Evolutionary conservation across 2,888 invertebrate species (phyloP).

Genomic region (Euphydryas editha): DNA sequence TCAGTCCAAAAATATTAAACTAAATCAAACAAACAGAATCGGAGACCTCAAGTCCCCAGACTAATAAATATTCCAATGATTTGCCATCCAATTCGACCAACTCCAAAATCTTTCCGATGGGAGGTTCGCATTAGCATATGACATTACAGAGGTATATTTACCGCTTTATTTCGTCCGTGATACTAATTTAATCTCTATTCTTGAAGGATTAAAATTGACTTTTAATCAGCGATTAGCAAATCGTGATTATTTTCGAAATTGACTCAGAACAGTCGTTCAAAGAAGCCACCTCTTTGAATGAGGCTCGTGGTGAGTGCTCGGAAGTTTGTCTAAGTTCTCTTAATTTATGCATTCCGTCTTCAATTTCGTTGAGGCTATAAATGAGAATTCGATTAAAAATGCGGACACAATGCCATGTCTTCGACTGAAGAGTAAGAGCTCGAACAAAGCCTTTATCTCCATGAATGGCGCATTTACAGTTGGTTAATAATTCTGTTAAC

Average conservation of each 20-base stretch:
- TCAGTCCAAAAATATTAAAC: constrained; percentile 47
- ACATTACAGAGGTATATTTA: constrained; percentile 50
- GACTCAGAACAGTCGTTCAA: constrained; percentile 27
- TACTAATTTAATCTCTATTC: constrained; percentile 41
- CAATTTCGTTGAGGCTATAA: constrained; percentile 63
- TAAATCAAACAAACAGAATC: constrained; percentile 50
- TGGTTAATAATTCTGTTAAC: constrained; percentile 31
- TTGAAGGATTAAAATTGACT: constrained; percentile 21
- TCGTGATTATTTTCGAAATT: constrained; percentile 15
- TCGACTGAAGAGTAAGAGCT: constrained; percentile 48
- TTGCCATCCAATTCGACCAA: constrained; percentile 72
- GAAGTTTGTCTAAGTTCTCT: constrained; percentile 69
- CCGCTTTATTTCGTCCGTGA: constrained; percentile 19
- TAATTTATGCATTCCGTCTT: constrained; percentile 77
- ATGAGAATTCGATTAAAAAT: constrained; percentile 71
- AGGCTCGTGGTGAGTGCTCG: constrained; percentile 62
- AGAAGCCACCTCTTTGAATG: constrained; percentile 61
- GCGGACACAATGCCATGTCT: constrained; percentile 59
- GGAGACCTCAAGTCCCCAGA: constrained; percentile 60
- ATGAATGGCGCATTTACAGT: constrained; percentile 37
- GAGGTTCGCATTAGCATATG: constrained; percentile 72
- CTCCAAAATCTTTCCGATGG: constrained; percentile 75
- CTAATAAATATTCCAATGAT: constrained; percentile 80
- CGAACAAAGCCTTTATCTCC: constrained; percentile 56
- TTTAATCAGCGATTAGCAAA: constrained; percentile 1